A percentile compares a stretch with the other conserved stretches of the same genome.
Conservation (phyloP, 2,888 invertebrate species). For the Campoplex nolae region DNA sequence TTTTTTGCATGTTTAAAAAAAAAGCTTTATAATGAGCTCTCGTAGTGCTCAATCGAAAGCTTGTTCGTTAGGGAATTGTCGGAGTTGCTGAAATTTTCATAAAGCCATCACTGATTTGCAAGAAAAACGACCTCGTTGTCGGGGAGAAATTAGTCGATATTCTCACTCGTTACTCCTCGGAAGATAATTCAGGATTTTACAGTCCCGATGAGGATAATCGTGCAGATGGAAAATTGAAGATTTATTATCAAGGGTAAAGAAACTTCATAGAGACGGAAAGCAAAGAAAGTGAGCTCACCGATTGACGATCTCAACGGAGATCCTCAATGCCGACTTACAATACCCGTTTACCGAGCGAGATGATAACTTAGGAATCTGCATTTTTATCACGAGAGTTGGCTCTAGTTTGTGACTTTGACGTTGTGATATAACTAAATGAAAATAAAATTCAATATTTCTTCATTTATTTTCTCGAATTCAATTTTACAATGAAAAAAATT, state of each 20-base stretch:
- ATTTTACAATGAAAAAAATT: background rate
- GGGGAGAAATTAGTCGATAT: too few relatives aligned
- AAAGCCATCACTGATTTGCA: constrained; percentile 61
- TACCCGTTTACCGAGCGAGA: constrained; percentile 37
- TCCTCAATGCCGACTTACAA: constrained; percentile 71
- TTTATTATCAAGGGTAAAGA: background rate
- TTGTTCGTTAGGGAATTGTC: constrained; percentile 73
- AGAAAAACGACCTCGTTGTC: constrained; percentile 13
- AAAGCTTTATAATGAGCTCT: constrained; percentile 42
- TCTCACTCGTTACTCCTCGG: background rate
- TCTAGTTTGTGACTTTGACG: constrained; percentile 57
- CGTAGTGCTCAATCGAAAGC: constrained; percentile 58
- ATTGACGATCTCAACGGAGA: constrained; percentile 27
- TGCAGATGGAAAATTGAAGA: background rate
- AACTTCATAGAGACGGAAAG: constrained; percentile 21
- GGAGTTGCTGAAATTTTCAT: constrained; percentile 69
- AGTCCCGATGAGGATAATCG: background rate
- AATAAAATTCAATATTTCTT: background rate
- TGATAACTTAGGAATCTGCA: constrained; percentile 67
- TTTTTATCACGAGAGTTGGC: constrained; percentile 43
- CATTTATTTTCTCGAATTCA: too few relatives aligned
- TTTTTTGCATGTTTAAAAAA: constrained; percentile 3
- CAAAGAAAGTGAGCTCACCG: background rate
- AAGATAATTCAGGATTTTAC: constrained; percentile 31
- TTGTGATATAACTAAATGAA: constrained; percentile 4